phyloP scores from a whole-genome alignment of 2,888 invertebrate species.

The Harpalus rufipes region DNA sequence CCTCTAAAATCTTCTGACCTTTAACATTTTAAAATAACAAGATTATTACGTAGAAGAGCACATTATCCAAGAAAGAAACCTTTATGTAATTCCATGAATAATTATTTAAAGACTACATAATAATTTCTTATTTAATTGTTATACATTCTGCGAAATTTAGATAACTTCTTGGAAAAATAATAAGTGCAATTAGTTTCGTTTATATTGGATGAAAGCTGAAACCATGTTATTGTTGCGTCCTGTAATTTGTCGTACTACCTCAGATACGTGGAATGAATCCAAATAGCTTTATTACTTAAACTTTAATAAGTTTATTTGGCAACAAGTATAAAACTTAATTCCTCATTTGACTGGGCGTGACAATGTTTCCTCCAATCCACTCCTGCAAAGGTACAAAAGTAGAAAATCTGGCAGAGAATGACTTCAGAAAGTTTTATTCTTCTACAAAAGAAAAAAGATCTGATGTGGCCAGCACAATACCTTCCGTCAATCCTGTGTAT shows the following conservation, averaged over 20 bases:
- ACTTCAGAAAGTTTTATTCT: too few relatives aligned
- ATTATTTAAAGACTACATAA: neutral
- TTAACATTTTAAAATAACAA: too few relatives aligned
- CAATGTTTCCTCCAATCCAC: neutral
- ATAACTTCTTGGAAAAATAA: neutral
- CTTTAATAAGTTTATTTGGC: neutral
- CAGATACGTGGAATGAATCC: neutral
- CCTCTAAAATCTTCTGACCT: too few relatives aligned
- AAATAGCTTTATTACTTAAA: constrained; percentile 4
- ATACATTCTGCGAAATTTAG: neutral
- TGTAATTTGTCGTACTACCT: neutral
- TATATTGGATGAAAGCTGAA: neutral
- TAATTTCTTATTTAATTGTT: neutral
- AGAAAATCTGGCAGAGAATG: too few relatives aligned
- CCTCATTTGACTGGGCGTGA: too few relatives aligned
- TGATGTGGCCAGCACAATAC: too few relatives aligned
- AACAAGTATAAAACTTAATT: neutral
- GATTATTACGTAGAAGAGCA: too few relatives aligned
- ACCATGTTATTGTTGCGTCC: neutral
- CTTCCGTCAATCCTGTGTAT: too few relatives aligned
- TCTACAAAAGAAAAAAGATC: too few relatives aligned
- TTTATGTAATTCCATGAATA: neutral
- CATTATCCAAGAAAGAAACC: neutral
- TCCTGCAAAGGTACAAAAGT: too few relatives aligned
- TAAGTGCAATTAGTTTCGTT: neutral